A percentile compares a stretch with the other conserved stretches of the same genome.
Evolutionary conservation across 2,797 vertebrate species (phyloP).

Genomic region (Peromyscus attwateri): DNA sequence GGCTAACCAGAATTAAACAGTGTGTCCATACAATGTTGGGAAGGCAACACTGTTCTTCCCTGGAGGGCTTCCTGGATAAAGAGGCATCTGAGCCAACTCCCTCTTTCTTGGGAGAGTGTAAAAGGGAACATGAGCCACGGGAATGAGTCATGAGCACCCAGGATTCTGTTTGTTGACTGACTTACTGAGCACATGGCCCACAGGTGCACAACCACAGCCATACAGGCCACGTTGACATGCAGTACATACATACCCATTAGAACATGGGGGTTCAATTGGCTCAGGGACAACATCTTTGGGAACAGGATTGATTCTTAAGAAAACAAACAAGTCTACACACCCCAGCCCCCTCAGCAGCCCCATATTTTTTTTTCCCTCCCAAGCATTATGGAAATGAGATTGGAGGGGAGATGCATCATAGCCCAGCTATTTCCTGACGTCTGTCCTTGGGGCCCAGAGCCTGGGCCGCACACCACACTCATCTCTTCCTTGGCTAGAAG

Average conservation of each 20-base stretch:
- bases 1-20: background rate
- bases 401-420: constrained; percentile 89
- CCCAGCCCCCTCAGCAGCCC: constrained; percentile 81
- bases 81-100: background rate
- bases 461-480: constrained; percentile 81
- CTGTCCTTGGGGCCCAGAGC: constrained; percentile 83
- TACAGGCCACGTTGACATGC: rapidly evolving
- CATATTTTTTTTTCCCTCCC: constrained; percentile 77
- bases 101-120: background rate
- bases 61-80: constrained; percentile 57
- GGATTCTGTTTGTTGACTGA: background rate
- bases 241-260: background rate
- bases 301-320: constrained; percentile 74
- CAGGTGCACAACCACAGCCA: background rate
- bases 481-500: constrained; percentile 91
- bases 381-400: constrained; percentile 85
- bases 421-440: constrained; percentile 94
- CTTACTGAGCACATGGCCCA: rapidly evolving
- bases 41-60: rapidly evolving
- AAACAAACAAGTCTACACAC: constrained; percentile 83
- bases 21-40: rapidly evolving
- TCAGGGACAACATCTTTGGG: constrained; percentile 58
- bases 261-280: constrained; percentile 59
- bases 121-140: background rate
- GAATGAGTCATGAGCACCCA: background rate